Evolutionary conservation across 2,888 invertebrate species (phyloP).

Genomic region (Lasius platythorax): DNA sequence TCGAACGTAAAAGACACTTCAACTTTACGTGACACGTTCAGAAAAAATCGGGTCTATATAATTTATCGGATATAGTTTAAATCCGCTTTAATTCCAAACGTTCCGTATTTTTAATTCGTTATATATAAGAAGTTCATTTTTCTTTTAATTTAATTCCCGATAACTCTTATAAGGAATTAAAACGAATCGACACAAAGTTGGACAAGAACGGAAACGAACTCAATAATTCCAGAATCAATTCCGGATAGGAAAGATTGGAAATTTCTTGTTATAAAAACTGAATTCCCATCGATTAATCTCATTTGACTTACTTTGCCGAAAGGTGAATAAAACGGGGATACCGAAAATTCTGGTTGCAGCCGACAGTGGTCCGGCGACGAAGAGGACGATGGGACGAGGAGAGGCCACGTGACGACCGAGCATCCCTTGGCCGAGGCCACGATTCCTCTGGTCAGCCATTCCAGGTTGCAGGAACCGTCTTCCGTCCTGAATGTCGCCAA

Average conservation of each 20-base stretch:
- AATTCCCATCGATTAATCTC: not conserved
- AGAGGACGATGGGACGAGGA: conserved; percentile 77
- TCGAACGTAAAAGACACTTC: conserved; percentile 2
- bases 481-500: conserved; percentile 58
- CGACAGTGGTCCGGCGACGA: conserved; percentile 82
- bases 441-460: conserved; percentile 79
- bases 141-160: not conserved
- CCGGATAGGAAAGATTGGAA: not conserved
- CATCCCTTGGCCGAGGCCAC: conserved; percentile 81
- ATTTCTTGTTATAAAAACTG: not conserved
- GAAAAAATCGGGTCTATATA: not conserved
- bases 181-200: not conserved
- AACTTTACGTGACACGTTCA: not conserved
- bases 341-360: conserved; percentile 62
- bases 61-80: conserved; percentile 13
- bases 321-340: not conserved
- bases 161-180: conserved; percentile 17
- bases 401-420: conserved; percentile 77
- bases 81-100: conserved; percentile 19
- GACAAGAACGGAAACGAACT: not conserved
- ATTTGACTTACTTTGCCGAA: not conserved
- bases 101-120: not conserved
- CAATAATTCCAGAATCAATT: conserved; percentile 26
- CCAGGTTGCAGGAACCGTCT: conserved; percentile 77
- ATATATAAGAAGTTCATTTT: not conserved